Base-by-base conservation (phyloP, 2,797 vertebrate genomes). In the Sylvia borin region DNA sequence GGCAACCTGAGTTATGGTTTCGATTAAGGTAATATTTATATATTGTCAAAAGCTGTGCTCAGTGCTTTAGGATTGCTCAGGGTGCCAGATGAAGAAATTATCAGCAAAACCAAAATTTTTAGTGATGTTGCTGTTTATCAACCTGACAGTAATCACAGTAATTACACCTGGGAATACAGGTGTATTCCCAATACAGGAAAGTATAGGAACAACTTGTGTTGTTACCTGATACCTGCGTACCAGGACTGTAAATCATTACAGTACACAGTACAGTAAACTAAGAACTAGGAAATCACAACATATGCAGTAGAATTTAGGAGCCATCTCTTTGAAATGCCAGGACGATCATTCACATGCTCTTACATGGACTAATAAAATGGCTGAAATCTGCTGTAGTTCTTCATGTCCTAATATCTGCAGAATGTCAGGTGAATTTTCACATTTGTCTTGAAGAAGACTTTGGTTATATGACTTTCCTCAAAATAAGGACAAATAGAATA, bases 351-450 rank as follows among this genome's bases (percentile, higher is more conserved):
- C 84, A 66, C 22, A 19, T 54, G 9, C 25, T 64, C 31, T 64
- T 89, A 61, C 25, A 51, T 10, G 31, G n/a, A 43, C 29, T 25
- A 73, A 54, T 47, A 60, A 87, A 93, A 77, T 40, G 32, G 17
- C 58, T 90, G 68, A 83, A 94, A 96, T 92, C 57, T 93, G 42
- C 72, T 77, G 38, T 77, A n/a, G 50, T 58, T 93, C 86, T 65
- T 51, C 55, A 55, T 31, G 68, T 71, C 72, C 75, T 68, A 80
- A 76, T 66, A 61, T 40, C 78, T 40, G 20, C 27, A 68, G 32
- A n/a, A 32, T 22, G 15, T 40, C 61, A 81, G 62, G 58, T 74
- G 47, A 73, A 65, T 88, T 85, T 87, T 70, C 53, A n/a, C 12
- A 24, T 67, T 85, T 80, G 79, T 32, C 42, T 61, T 60, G 38